A percentile compares a stretch with the other conserved stretches of the same genome.
Evolutionary conservation across 2,113 vertebrate species (phyloP).

Genomic region (Toxostoma redivivum): DNA sequence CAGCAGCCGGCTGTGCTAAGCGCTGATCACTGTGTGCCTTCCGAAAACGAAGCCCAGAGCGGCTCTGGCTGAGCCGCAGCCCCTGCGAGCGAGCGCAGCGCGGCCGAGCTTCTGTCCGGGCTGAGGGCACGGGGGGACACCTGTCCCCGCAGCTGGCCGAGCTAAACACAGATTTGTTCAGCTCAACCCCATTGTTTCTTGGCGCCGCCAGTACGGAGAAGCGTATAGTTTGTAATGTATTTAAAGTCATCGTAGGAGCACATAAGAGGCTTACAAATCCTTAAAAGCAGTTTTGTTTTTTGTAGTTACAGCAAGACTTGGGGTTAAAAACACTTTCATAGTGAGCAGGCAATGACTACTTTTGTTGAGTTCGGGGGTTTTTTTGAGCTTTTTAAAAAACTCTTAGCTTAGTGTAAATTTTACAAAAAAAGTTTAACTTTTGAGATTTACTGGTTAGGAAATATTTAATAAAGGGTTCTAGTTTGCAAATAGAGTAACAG

Average conservation of each 20-base stretch:
- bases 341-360: background rate
- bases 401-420: background rate
- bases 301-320: accelerated
- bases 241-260: background rate
- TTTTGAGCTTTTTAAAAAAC: background rate
- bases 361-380: background rate
- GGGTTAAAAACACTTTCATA: background rate
- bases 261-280: background rate
- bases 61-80: accelerated
- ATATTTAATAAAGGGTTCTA: background rate
- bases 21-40: accelerated
- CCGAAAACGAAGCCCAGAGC: background rate
- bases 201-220: background rate
- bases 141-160: background rate
- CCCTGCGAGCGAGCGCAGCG: accelerated
- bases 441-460: background rate
- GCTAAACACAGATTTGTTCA: too few relatives aligned
- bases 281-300: background rate
- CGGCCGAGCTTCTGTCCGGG: accelerated
- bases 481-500: background rate
- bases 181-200: background rate
- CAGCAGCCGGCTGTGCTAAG: background rate
- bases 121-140: accelerated
- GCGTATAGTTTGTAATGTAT: accelerated
- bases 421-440: background rate